Evolutionary conservation across 1,140 invertebrate genomes (phyloP).

Genomic region (Caenorhabditis remanei): DNA sequence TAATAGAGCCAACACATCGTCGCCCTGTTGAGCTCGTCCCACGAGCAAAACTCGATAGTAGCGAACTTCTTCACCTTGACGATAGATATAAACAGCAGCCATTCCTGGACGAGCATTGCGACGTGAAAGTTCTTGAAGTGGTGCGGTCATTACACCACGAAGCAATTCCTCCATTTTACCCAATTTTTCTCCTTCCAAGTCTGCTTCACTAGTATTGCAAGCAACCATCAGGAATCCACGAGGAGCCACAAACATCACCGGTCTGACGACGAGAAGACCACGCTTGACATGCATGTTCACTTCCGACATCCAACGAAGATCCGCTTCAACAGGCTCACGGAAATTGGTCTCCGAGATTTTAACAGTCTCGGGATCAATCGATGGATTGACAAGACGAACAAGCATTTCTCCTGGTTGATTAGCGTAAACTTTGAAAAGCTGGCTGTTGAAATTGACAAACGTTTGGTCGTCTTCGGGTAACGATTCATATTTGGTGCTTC

Average conservation of each 20-base stretch:
- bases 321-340: not conserved
- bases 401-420: constrained; percentile 2
- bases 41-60: constrained; percentile 18
- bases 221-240: constrained; percentile 2
- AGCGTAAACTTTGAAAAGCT: constrained; percentile 19
- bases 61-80: not conserved
- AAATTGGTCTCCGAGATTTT: not conserved
- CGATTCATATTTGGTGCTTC: not conserved
- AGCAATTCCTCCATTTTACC: not conserved
- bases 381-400: not conserved
- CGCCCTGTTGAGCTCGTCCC: not conserved
- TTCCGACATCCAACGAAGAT: constrained; percentile 35
- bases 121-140: not conserved
- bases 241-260: constrained; percentile 10
- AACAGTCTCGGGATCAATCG: not conserved
- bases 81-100: constrained; percentile 29
- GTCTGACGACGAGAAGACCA: not conserved
- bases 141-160: not conserved
- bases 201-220: too few species aligned
- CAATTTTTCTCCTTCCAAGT: not conserved
- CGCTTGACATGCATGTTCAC: not conserved
- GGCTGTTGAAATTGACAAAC: not conserved
- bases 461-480: not conserved
- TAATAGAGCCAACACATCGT: constrained; percentile 19
- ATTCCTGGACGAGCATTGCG: not conserved